These are phyloP conservation scores for Strigamia transsilvanica DNA, from an alignment of 2,888 invertebrate genomes.

Conservation along the genomic window DNA sequence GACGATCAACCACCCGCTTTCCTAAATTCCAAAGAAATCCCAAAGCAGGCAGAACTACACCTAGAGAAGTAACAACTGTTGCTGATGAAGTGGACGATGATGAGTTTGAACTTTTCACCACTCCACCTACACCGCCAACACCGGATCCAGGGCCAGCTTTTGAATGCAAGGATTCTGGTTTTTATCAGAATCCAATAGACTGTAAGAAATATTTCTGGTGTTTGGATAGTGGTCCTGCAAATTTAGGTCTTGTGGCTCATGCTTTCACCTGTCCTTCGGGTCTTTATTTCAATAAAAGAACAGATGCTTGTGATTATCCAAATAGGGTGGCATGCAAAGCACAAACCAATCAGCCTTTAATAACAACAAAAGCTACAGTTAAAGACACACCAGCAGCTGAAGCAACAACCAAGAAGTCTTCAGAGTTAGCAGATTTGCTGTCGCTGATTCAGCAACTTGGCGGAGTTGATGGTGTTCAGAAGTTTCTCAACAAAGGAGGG, in stretches of 20 bases:
- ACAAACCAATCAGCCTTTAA: conserved; percentile 4
- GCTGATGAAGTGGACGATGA: conserved; percentile 60
- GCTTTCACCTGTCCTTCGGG: conserved; percentile 92
- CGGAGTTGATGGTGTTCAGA: conserved; percentile 61
- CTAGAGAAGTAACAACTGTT: conserved; percentile 60
- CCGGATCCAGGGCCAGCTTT: conserved; percentile 89
- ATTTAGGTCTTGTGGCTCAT: conserved; percentile 88
- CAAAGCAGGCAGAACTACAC: conserved; percentile 18
- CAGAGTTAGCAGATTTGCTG: conserved; percentile 58
- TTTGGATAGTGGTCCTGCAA: conserved; percentile 77
- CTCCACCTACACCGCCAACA: conserved; percentile 86
- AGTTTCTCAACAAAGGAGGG: conserved; percentile 65
- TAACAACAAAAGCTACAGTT: conserved; percentile 58
- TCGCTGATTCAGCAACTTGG: conserved; percentile 60
- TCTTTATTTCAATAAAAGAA: conserved; percentile 88
- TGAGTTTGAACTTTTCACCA: conserved; percentile 63
- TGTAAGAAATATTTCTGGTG: conserved; percentile 97
- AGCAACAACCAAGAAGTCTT: background rate
- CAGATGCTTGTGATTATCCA: conserved; percentile 91
- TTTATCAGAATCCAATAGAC: conserved; percentile 88
- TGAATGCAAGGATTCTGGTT: conserved; percentile 91
- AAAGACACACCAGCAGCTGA: background rate
- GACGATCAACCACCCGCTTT: background rate
- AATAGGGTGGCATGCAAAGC: conserved; percentile 75
- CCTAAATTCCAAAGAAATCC: conserved; percentile 3